Conservation (phyloP, 1,140 invertebrate species). For the Steinernema khuongi region DNA sequence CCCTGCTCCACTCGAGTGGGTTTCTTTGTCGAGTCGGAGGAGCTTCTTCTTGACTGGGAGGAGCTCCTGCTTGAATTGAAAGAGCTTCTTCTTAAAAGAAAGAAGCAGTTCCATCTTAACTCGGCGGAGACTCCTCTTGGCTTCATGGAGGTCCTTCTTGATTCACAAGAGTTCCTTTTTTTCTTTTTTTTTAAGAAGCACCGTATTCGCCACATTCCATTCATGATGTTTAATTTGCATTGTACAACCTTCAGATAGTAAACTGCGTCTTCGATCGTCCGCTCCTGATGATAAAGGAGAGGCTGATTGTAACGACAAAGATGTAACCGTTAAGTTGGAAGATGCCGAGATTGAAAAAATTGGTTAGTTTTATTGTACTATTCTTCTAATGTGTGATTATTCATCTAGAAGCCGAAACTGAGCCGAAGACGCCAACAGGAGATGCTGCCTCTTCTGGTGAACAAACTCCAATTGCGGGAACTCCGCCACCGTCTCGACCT, state of each 20-base stretch:
- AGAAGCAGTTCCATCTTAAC: no score
- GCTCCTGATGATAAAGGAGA: conserved; percentile 8
- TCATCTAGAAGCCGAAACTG: conserved; percentile 4
- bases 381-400: conserved; percentile 9
- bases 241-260: conserved; percentile 13
- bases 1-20: no score
- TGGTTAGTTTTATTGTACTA: neutral
- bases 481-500: conserved; percentile 21
- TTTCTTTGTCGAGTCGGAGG: no score
- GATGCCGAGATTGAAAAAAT: neutral
- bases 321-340: neutral
- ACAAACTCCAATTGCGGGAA: conserved; percentile 50
- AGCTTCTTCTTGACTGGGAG: no score
- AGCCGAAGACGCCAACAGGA: conserved; percentile 7
- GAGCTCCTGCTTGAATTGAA: no score
- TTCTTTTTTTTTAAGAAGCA: no score
- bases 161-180: no score
- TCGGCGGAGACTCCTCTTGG: no score
- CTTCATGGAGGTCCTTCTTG: no score
- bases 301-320: neutral
- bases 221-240: neutral
- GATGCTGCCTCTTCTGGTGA: conserved; percentile 40
- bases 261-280: neutral
- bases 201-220: no score
- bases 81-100: no score